Evolutionary conservation across 2,888 invertebrate species (phyloP), one percentile per base, ranked within the genome.

Genomic region (Mayetiola destructor): DNA sequence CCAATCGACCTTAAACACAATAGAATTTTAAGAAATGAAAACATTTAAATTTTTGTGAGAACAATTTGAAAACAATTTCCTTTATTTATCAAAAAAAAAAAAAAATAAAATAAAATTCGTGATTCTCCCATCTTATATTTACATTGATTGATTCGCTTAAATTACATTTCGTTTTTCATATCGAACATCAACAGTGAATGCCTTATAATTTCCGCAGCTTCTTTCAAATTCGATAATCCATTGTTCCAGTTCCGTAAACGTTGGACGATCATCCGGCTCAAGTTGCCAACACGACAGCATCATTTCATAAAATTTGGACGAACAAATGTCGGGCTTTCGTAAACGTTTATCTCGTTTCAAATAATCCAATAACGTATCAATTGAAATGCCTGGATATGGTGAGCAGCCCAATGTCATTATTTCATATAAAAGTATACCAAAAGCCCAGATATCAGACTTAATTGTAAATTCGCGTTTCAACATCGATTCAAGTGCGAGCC

Each of bases 381-480:
- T 79, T 18, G 81, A 76, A 61, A 88, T 77, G 10, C 82, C 81
- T 0, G 89, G 84, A 73, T 87, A 93, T 0, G 92, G 92, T 60
- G 80, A 80, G 0, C 81, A 83, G 3, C 91, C 91, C 54, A 92
- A 72, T 0, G 90, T 90, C 52, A 84, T 80, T 61, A 92, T 84
- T 74, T 92, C 91, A 84, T 89, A 92, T 56, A 91, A 72, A 48
- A 91, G 76, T 61, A 92, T 81, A 10, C 91, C 91, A 71, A 84
- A 92, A 0, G 90, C 88, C 91, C 92, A 93, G 84, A 92, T 89
- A 69, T 93, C 92, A 68, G 90, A 91, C 66, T 88, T 83, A 1
- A 84, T 79, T 14, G 87, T 85, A 65, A 86, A 89, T 37, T 85
- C 77, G 65, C 88, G 83, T 67, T 87, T 84, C 1, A 85, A 84